Evolutionary conservation across 2,113 vertebrate species (phyloP), one percentile per base, ranked within the genome.

Genomic region (Daubentonia madagascariensis): DNA sequence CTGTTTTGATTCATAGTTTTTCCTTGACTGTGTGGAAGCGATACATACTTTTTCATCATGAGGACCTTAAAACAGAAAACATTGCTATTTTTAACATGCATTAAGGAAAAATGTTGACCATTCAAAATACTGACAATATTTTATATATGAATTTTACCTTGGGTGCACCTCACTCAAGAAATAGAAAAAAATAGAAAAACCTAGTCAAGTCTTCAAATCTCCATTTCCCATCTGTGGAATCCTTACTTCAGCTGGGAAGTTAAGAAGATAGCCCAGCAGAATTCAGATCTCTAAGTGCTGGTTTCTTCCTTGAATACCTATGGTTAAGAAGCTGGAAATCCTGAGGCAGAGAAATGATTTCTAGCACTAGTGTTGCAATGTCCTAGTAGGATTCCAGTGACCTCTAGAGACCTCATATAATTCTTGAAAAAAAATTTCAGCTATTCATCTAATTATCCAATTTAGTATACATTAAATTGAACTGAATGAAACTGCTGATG

Each of bases 51-150:
- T 96, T 72, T 94, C 78, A 89, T 89, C 85, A 83, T 68, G 59
- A 85, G 13, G 48, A 91, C 73, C 76, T 97, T 78, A 93, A 96
- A 96, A 87, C 22, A 96, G 59, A 93, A 93, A 93, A 85, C 83
- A 92, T 25, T 91, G 28, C 48, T 50, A 68, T 25, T 94, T 92
- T 89, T 81, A 94, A 80, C 35, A 96, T 25, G 68, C n/a, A 93
- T 81, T 86, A 80, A 76, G 65, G 43, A 61, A 87, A 95, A 91
- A 67, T 87, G 61, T 68, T 54, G 59, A 72, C 4, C 67, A 84
- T 91, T 90, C 30, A 83, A 85, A 86, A 93, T 80, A 83, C 18
- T 88, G 37, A 30, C 40, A 57, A 85, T 61, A 63, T 91, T 93
- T 95, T 96, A 70, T 37, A 83, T 40, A 63, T 57, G 59, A 94